Conservation (phyloP, 1,140 invertebrate genomes). For the Neuroterus valhalla region DNA sequence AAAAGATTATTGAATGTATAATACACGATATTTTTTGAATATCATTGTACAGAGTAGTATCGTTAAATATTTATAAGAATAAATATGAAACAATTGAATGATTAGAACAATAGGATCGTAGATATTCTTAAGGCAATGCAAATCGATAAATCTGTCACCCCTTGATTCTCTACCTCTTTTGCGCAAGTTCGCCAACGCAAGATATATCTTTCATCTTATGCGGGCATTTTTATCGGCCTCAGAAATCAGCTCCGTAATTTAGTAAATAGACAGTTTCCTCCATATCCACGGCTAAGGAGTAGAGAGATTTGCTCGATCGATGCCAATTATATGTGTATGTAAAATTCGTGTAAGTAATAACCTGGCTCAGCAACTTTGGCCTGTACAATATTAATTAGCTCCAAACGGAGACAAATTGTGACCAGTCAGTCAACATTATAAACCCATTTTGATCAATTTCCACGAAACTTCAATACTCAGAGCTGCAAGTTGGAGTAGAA, state of each 20-base stretch:
- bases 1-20: too few relatives aligned
- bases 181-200: slow-evolving; percentile 21
- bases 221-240: slow-evolving; percentile 34
- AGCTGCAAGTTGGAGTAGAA: neutral
- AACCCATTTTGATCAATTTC: slow-evolving; percentile 14
- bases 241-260: slow-evolving; percentile 46
- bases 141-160: slow-evolving; percentile 44
- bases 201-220: slow-evolving; percentile 30
- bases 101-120: too few relatives aligned
- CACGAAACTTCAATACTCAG: neutral
- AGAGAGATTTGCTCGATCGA: neutral
- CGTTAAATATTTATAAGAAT: too few relatives aligned
- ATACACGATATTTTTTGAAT: too few relatives aligned
- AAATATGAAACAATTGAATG: too few relatives aligned
- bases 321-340: neutral
- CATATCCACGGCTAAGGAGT: slow-evolving; percentile 33
- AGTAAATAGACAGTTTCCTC: slow-evolving; percentile 21
- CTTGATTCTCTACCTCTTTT: slow-evolving; percentile 34
- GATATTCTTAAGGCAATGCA: too few relatives aligned
- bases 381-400: slow-evolving; percentile 15
- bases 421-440: slow-evolving; percentile 24
- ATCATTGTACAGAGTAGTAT: too few relatives aligned
- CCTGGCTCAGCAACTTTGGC: neutral
- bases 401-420: slow-evolving; percentile 13
- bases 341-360: slow-evolving; percentile 3